A percentile compares a stretch with the other conserved stretches of the same genome.
These are phyloP conservation scores for Myopa tessellatipennis DNA, from an alignment of 2,888 invertebrate genomes.

Conservation along the genomic window DNA sequence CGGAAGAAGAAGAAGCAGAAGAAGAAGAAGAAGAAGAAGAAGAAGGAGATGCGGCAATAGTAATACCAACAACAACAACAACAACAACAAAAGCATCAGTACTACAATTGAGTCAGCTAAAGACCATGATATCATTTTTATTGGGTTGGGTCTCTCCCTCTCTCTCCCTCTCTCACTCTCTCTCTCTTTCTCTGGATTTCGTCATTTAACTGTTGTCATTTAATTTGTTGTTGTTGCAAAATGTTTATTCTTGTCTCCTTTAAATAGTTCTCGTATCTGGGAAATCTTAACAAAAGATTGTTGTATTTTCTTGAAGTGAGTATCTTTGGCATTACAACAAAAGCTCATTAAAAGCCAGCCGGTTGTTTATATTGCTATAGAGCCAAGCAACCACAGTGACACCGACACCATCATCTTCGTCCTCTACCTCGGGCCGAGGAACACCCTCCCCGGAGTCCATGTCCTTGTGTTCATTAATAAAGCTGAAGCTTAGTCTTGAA, in stretches of 20 bases:
- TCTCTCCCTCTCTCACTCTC: background rate
- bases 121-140: slow-evolving; percentile 28
- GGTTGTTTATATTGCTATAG: slow-evolving; percentile 27
- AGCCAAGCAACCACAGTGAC: slow-evolving; percentile 4
- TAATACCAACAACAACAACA: background rate
- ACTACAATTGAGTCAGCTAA: slow-evolving; percentile 24
- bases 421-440: background rate
- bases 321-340: slow-evolving; percentile 29
- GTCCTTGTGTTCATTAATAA: too few species aligned
- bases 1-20: too few species aligned
- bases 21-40: too few species aligned
- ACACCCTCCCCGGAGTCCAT: background rate
- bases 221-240: background rate
- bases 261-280: background rate
- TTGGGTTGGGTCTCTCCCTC: background rate
- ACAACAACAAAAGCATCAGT: background rate
- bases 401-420: background rate
- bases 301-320: background rate
- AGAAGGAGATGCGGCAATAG: too few species aligned
- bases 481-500: too few species aligned
- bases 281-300: slow-evolving; percentile 13
- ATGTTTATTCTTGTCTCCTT: background rate
- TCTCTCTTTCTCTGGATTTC: background rate
- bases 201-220: background rate
- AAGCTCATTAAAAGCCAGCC: slow-evolving; percentile 33